phyloP scores from a whole-genome alignment of 2,113 vertebrate species.

The Entosphenus tridentatus region DNA sequence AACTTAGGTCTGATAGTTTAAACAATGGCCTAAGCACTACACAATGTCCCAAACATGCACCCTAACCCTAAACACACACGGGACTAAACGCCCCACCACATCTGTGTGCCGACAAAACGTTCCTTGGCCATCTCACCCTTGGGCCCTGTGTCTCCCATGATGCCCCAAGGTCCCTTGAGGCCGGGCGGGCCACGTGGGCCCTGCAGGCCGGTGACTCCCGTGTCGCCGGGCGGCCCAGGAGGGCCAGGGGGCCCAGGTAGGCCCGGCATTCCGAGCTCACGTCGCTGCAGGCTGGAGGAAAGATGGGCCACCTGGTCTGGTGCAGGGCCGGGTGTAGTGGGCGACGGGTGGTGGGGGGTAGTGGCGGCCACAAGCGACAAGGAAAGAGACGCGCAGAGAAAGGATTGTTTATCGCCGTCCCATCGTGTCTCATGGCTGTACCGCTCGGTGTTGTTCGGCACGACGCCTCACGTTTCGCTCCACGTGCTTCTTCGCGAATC shows the following conservation, averaged over 20 bases:
- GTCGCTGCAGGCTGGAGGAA: background rate
- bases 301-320: constrained; percentile 4
- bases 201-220: background rate
- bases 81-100: background rate
- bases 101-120: background rate
- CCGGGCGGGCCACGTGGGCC: constrained; percentile 1
- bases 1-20: background rate
- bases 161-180: constrained; percentile 4
- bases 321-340: too few relatives aligned
- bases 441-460: too few relatives aligned
- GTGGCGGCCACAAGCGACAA: too few relatives aligned
- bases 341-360: too few relatives aligned
- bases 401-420: too few relatives aligned
- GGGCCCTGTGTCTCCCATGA: constrained; percentile 4
- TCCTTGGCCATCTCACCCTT: background rate
- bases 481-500: too few relatives aligned
- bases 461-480: too few relatives aligned
- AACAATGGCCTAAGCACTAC: background rate
- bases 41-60: background rate
- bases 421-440: too few relatives aligned
- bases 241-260: background rate
- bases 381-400: too few relatives aligned
- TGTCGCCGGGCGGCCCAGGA: background rate
- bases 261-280: background rate
- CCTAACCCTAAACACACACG: background rate